A percentile compares a stretch with the other conserved stretches of the same genome.
phyloP scores from a whole-genome alignment of 2,888 invertebrate species.

The Parapristionchus giblindavisi region DNA sequence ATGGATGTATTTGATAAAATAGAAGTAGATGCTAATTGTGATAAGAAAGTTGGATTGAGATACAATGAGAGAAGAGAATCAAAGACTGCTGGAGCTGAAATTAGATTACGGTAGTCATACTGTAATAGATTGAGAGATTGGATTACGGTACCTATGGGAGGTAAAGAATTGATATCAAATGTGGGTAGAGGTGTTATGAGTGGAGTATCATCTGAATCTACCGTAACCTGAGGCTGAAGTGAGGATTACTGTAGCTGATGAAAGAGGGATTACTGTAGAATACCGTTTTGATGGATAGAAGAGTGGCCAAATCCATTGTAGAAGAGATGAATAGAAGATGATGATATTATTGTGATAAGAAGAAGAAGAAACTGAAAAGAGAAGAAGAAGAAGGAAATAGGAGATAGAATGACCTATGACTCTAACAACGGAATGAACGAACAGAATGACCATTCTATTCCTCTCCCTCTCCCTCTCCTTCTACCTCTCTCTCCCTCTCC shows the following conservation, averaged over 20 bases:
- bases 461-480: neutral
- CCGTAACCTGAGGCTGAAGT: neutral
- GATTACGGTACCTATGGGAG: neutral
- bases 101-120: neutral
- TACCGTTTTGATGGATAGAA: slow-evolving; percentile 29
- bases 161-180: neutral
- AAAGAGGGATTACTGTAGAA: neutral
- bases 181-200: neutral
- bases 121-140: neutral
- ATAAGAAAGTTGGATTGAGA: slow-evolving; percentile 19
- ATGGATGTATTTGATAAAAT: slow-evolving; percentile 3
- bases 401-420: slow-evolving; percentile 15
- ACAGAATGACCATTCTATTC: slow-evolving; percentile 25
- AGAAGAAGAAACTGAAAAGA: slow-evolving; percentile 21
- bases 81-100: slow-evolving; percentile 11
- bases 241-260: slow-evolving; percentile 13
- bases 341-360: neutral
- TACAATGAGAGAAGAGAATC: slow-evolving; percentile 33
- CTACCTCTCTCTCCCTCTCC: no score
- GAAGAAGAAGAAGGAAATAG: neutral
- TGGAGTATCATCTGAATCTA: slow-evolving; percentile 13
- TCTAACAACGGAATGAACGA: neutral
- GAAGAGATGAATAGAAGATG: neutral
- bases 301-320: slow-evolving; percentile 29
- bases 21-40: slow-evolving; percentile 7